phyloP scores from a whole-genome alignment of 1,140 invertebrate genomes.

The Camponotus vicinus region DNA sequence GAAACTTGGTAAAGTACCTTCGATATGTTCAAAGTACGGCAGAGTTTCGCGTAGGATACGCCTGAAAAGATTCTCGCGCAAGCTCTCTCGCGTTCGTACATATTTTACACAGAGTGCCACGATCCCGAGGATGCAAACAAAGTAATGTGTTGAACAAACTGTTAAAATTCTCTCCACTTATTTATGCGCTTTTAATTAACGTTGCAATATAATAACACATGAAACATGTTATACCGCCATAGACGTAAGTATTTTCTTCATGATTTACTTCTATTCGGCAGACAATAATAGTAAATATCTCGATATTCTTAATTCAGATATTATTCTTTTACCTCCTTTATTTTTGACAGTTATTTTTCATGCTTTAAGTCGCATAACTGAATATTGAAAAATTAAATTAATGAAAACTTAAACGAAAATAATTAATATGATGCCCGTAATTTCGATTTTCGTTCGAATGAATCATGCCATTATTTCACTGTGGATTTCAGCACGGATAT shows the following conservation, averaged over 20 bases:
- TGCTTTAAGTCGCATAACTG: background rate
- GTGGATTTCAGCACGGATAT: conserved; percentile 2
- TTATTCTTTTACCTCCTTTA: conserved; percentile 40
- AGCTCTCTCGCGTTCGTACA: conserved; percentile 42
- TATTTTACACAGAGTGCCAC: conserved; percentile 72
- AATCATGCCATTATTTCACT: conserved; percentile 19
- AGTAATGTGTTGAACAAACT: conserved; percentile 24
- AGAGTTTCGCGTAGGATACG: conserved; percentile 32
- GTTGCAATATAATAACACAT: background rate
- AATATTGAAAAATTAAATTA: conserved; percentile 4
- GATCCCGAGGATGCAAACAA: conserved; percentile 64
- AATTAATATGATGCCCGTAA: conserved; percentile 17
- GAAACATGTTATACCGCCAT: background rate
- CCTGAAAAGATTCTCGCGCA: conserved; percentile 42
- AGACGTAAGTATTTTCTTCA: conserved; percentile 71
- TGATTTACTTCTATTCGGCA: conserved; percentile 67
- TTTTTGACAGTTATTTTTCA: background rate
- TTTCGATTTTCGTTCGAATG: conserved; percentile 5
- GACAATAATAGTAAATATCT: conserved; percentile 40
- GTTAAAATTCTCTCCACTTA: conserved; percentile 40
- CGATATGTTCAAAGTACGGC: conserved; percentile 53
- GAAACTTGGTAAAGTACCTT: conserved; percentile 53
- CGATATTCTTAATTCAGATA: conserved; percentile 36
- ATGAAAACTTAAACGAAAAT: conserved; percentile 21
- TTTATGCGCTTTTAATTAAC: conserved; percentile 42